Evolutionary conservation across 2,797 vertebrate species (phyloP).

Genomic region (Anas acuta): DNA sequence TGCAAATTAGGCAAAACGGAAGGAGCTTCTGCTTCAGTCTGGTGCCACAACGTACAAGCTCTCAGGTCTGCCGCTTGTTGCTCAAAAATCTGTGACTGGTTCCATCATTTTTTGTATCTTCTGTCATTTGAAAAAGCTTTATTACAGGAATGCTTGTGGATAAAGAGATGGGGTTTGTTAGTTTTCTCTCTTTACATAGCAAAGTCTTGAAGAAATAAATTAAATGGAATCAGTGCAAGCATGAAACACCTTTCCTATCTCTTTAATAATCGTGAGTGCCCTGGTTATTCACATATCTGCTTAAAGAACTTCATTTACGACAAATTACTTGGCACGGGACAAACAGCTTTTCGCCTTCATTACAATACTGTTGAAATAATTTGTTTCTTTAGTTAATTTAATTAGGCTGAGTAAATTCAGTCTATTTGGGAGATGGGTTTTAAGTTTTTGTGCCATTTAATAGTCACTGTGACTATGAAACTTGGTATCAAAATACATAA

Average conservation of each 20-base stretch:
- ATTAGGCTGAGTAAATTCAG: background rate
- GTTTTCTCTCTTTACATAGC: background rate
- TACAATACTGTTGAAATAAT: background rate
- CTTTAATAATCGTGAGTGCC: background rate
- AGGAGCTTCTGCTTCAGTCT: background rate
- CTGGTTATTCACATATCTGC: background rate
- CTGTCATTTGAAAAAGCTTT: background rate
- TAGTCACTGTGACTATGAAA: background rate
- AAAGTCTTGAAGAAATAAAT: background rate
- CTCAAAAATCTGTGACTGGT: background rate
- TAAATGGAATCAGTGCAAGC: background rate
- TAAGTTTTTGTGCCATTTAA: background rate
- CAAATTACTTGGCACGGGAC: background rate
- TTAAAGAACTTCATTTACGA: background rate
- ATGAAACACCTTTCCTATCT: background rate
- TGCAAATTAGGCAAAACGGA: background rate
- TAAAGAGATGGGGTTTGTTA: background rate
- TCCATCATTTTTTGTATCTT: background rate
- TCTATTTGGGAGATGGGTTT: background rate
- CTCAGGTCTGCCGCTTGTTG: background rate
- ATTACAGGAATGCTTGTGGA: background rate
- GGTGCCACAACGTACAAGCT: background rate
- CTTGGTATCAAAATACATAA: background rate
- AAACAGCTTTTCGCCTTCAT: background rate
- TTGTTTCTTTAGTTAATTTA: background rate